Evolutionary conservation across 2,888 invertebrate genomes (phyloP), one percentile per base, ranked within the genome.

Genomic region (Myopa testacea): DNA sequence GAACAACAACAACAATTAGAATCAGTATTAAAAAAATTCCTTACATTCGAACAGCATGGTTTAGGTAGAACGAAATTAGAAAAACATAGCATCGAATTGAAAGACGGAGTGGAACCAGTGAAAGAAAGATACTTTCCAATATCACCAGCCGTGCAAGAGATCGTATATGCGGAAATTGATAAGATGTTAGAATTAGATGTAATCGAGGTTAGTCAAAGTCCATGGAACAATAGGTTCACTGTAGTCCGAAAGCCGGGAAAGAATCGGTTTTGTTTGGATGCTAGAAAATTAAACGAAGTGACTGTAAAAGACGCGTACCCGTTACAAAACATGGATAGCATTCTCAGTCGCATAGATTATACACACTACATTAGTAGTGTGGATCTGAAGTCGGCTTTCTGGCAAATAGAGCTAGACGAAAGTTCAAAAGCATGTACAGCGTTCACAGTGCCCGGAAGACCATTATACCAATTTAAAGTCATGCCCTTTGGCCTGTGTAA

Each of bases 1-100:
- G 45, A 69, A 5, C 77, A 80, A 5, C 67, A 65, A 4, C 5
- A 58, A 3, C 38, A n/a, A 4, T 19, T 80, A 63, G 72, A 80
- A 4, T 55, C 26, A 5, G 78, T 74, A 12, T 77, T 65, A 19
- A n/a, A n/a, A 0, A n/a, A 1, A 6, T 78, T 78, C 52, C 40
- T 40, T 0, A 74, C 65, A 19, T 78, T 71, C 55, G 69, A 71
- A 7, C 50, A 67, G 2, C 40, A 77, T 12, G 77, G 76, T 2
- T 50, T 77, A 1, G 80, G 81, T 5, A 76, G 74, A 69, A 80
- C 79, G 6, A 16, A 34, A 1, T n/a, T 80, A 4, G 58, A 73
- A 38, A 63, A 50, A 12, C 26, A 26, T 26, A 26, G 26, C 26
- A 26, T 26, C 26, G 26, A 26, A 26, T 26, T 26, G 26, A 26